Base-by-base conservation (phyloP, 2,113 vertebrate species). In the Pionites leucogaster region DNA sequence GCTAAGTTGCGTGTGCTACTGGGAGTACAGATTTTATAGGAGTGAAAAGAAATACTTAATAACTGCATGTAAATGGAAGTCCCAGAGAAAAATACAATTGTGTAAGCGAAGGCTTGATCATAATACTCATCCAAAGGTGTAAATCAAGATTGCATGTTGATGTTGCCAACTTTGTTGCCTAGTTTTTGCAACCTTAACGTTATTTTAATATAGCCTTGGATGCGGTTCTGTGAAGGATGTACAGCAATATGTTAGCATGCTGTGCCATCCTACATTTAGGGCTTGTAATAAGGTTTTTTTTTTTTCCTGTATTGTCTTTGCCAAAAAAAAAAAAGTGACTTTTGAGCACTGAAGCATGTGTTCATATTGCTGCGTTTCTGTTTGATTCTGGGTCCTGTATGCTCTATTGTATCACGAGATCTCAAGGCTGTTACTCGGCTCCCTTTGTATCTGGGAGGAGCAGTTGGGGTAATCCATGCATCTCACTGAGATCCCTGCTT, bases 161-260 rank as follows among this genome's bases (percentile, higher is more conserved):
- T 84, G 67, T 89, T 96, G 96, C 95, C 96, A 96, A 94, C 86
- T 95, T 95, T 95, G 92, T 93, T 94, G 92, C 83, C 59, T 94
- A 50, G 83, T 93, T 96, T 96, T 97, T 95, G 95, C 91, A 96
- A 97, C 92, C 88, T 96, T 96, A 87, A 80, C 0, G 19, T 96
- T 96, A 52, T 94, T 96, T 96, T 94, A 95, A 94, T 96, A 95
- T 87, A 96, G 95, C 42, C 95, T 96, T 96, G 94, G 95, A 95
- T 91, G 78, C 79, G 77, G 5, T 96, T 96, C 96, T 88, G 3
- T 93, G 89, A 94, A 95, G 96, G 94, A 96, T 97, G 92, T 92
- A 79, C 81, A 72, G 83, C 96, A 96, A 93, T 97, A 97, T 97
- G 93, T 96, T 96, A 93, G 64, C 95, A 91, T 96, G 88, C 92